Percentiles rank a stretch among this genome's conserved stretches.
These are phyloP conservation scores for Garra rufa DNA, from an alignment of 2,113 vertebrate species.

Conservation along the genomic window DNA sequence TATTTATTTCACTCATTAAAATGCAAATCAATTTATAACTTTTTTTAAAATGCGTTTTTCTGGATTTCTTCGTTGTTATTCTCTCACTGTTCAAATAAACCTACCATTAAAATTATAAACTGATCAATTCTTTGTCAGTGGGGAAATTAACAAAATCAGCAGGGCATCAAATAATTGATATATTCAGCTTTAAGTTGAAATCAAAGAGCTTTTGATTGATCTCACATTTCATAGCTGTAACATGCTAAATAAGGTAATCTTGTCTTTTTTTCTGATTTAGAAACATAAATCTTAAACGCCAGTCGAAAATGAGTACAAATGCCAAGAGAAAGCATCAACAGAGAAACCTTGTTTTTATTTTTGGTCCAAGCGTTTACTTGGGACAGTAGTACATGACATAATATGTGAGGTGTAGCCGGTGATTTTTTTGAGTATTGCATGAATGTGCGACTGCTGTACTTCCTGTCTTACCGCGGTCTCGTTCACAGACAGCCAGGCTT, in stretches of 20 bases:
- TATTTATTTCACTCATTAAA: too few species aligned
- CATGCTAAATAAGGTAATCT: not conserved
- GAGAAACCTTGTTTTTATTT: slow-evolving; percentile 31
- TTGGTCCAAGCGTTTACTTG: slow-evolving; percentile 56
- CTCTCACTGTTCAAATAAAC: too few species aligned
- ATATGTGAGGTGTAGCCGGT: slow-evolving; percentile 16
- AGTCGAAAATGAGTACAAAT: not conserved
- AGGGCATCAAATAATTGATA: too few species aligned
- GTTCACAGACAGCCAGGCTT: slow-evolving; percentile 15
- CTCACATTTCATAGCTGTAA: not conserved
- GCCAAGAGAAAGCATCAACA: not conserved
- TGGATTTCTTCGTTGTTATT: too few species aligned
- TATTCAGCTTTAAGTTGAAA: not conserved
- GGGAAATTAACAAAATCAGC: too few species aligned
- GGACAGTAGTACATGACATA: slow-evolving; percentile 55
- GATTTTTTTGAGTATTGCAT: slow-evolving; percentile 46
- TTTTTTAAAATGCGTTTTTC: too few species aligned
- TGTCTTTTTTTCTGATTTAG: not conserved
- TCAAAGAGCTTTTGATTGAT: not conserved
- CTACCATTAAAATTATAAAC: too few species aligned
- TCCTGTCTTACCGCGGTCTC: not conserved
- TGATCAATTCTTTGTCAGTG: too few species aligned
- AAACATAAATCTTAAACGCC: not conserved
- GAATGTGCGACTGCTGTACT: not conserved
- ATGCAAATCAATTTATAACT: too few species aligned